Conservation (phyloP, 1,140 invertebrate species). For the Psilanteris sp. region DNA sequence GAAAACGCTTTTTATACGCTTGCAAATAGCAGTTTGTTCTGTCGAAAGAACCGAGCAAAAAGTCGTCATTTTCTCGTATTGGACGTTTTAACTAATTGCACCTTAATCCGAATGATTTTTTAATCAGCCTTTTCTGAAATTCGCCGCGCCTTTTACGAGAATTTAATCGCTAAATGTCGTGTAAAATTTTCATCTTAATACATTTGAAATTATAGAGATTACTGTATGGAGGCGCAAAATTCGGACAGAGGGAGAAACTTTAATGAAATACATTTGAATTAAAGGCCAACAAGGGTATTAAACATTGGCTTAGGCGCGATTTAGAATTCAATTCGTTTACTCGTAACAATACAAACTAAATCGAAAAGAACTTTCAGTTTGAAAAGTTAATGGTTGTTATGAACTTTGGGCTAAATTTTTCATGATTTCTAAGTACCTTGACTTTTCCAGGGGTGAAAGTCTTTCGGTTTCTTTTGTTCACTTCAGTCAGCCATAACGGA, state of each 20-base stretch:
- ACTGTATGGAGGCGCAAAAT: background rate
- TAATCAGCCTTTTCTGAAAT: no score
- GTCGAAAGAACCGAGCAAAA: background rate
- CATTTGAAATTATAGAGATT: no score
- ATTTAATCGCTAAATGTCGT: no score
- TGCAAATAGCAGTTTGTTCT: background rate
- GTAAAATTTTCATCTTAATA: no score
- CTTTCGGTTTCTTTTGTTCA: conserved; percentile 4
- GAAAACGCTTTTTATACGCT: conserved; percentile 4
- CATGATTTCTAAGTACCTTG: conserved; percentile 18
- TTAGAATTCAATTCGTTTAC: conserved; percentile 6
- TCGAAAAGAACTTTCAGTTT: background rate
- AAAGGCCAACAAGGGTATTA: background rate
- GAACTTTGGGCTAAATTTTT: conserved; percentile 13
- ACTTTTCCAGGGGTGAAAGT: conserved; percentile 8
- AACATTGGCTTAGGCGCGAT: background rate
- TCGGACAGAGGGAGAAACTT: no score
- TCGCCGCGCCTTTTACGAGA: no score
- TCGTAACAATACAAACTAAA: conserved; percentile 1
- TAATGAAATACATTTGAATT: background rate
- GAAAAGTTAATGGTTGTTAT: background rate
- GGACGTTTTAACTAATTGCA: no score
- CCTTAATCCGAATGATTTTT: no score
- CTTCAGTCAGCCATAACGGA: no score
- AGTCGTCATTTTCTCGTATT: no score